Percentiles rank a stretch among this genome's conserved stretches.
Conservation (phyloP, 2,797 vertebrate genomes). For the Bufotes viridis region DNA sequence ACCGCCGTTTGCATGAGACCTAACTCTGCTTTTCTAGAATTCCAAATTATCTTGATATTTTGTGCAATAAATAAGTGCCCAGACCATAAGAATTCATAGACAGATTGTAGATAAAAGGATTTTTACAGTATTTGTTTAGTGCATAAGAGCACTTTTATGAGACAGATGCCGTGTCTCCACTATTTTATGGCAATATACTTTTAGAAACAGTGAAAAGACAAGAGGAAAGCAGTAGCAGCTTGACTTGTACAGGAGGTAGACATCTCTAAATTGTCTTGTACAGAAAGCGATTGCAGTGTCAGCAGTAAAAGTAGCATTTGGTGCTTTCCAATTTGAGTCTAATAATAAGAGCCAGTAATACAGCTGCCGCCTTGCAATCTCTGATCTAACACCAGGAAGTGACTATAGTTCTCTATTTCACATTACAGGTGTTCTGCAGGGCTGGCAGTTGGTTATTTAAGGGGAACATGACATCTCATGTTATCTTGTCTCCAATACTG, state of each 20-base stretch:
- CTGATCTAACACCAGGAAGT: slow-evolving; percentile 9
- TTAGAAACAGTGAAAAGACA: slow-evolving; percentile 1
- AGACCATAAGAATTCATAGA: background rate
- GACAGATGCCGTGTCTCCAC: background rate
- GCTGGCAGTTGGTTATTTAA: slow-evolving; percentile 7
- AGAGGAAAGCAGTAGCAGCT: background rate
- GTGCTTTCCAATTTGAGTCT: slow-evolving; percentile 19
- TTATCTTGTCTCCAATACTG: no score
- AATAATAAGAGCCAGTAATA: slow-evolving; percentile 5
- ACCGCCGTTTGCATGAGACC: no score
- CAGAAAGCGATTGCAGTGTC: slow-evolving; percentile 5
- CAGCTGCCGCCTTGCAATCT: background rate
- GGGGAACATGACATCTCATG: no score
- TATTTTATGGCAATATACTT: background rate
- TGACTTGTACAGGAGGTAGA: background rate
- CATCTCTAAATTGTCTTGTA: background rate
- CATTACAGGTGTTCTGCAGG: background rate
- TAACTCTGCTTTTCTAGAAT: background rate
- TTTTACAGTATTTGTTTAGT: background rate
- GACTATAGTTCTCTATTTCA: background rate
- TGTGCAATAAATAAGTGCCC: background rate
- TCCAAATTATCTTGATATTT: background rate
- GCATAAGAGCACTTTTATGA: background rate
- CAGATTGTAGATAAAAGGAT: background rate
- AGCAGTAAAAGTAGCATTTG: slow-evolving; percentile 8